These are phyloP conservation scores for Orestias chungarensis DNA, from an alignment of 2,797 vertebrate genomes.

Conservation along the genomic window DNA sequence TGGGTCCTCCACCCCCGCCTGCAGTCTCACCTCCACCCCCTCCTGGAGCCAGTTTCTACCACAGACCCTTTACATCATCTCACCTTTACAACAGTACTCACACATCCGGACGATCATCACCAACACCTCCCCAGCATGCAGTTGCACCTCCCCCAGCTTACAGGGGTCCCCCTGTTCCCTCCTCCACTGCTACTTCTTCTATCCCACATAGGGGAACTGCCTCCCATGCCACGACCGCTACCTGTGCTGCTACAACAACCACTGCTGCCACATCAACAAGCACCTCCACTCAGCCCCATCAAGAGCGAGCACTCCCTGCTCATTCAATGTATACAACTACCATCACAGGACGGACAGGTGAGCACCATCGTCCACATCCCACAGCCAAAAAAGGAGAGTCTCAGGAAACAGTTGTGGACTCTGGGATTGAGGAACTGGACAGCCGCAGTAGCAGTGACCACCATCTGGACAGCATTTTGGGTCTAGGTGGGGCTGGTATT, in stretches of 20 bases:
- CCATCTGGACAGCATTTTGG: conserved; percentile 90
- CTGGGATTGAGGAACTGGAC: conserved; percentile 93
- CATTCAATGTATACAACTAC: conserved; percentile 63
- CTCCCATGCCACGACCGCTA: conserved; percentile 65
- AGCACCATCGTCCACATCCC: conserved; percentile 79
- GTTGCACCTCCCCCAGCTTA: conserved; percentile 75
- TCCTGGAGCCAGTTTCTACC: conserved; percentile 75
- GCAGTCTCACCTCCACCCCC: conserved; percentile 81
- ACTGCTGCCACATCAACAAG: conserved; percentile 71
- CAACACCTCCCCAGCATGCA: conserved; percentile 75
- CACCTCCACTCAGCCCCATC: conserved; percentile 73
- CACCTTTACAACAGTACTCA: conserved; percentile 82
- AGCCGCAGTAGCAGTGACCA: conserved; percentile 94
- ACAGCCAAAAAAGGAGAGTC: conserved; percentile 87
- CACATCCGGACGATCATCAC: conserved; percentile 77
- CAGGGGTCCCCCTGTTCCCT: conserved; percentile 55
- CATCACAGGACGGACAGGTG: conserved; percentile 70
- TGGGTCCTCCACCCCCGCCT: conserved; percentile 74
- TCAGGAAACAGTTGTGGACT: conserved; percentile 86
- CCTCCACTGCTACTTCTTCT: conserved; percentile 56
- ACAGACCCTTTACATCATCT: conserved; percentile 77
- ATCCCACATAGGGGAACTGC: conserved; percentile 49
- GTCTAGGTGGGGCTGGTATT: conserved; percentile 77
- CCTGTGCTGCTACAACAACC: conserved; percentile 69
- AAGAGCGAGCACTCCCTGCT: conserved; percentile 66